These are phyloP conservation scores for human (Homo sapiens) DNA, from an alignment of 2,113 vertebrate species.

Conservation along the genomic window DNA sequence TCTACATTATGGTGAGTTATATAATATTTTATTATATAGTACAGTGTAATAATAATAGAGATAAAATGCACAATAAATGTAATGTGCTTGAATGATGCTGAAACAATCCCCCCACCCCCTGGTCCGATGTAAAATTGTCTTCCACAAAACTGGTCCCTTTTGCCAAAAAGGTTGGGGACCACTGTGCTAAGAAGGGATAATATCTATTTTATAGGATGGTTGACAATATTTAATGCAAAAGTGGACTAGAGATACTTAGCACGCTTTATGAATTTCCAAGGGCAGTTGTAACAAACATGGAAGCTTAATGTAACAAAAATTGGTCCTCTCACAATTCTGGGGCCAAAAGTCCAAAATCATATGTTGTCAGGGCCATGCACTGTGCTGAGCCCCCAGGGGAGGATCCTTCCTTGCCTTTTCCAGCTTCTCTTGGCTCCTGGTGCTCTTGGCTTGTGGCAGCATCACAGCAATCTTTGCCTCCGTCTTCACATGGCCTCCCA, in stretches of 20 bases:
- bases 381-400: rapidly evolving
- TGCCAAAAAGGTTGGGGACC: no score
- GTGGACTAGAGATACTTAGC: not conserved
- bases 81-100: no score
- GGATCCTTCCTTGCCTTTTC: not conserved
- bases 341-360: not conserved
- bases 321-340: rapidly evolving
- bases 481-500: rapidly evolving
- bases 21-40: no score
- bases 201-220: not conserved
- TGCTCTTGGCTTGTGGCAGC: rapidly evolving
- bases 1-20: no score
- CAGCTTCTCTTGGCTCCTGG: not conserved
- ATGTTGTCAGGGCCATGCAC: rapidly evolving
- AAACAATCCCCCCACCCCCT: no score
- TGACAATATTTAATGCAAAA: not conserved
- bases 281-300: rapidly evolving
- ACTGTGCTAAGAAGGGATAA: no score
- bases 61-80: no score
- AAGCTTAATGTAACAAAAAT: rapidly evolving
- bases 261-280: rapidly evolving
- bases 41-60: no score
- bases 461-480: rapidly evolving
- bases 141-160: no score
- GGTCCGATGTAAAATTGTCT: no score